Conservation (phyloP, 2,888 invertebrate genomes). For the Biston betularia region DNA sequence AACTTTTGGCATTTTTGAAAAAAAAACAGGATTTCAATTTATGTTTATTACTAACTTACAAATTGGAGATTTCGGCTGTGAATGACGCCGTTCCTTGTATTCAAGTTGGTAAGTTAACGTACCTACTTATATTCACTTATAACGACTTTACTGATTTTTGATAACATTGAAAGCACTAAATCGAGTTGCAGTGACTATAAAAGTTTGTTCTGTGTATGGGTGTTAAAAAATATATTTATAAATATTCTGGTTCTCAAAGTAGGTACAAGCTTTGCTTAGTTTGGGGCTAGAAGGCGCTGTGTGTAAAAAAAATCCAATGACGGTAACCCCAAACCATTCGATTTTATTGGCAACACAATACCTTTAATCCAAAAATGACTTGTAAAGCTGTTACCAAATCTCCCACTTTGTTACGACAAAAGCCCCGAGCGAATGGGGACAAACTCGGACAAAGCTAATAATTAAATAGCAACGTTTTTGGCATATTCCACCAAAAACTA, state of each 20-base stretch:
- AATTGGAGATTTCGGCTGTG: background rate
- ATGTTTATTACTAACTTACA: background rate
- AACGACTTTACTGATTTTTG: too few species aligned
- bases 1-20: slow-evolving; percentile 47
- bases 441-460: slow-evolving; percentile 80
- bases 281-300: too few species aligned
- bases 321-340: slow-evolving; percentile 39
- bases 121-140: too few species aligned
- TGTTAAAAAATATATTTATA: too few species aligned
- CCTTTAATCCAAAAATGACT: slow-evolving; percentile 63
- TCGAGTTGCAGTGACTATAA: too few species aligned
- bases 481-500: slow-evolving; percentile 77
- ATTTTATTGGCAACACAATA: slow-evolving; percentile 54
- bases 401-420: slow-evolving; percentile 58
- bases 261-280: too few species aligned
- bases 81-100: too few species aligned
- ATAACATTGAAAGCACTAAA: too few species aligned
- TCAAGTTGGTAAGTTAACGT: too few species aligned
- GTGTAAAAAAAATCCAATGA: too few species aligned
- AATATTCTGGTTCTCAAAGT: too few species aligned
- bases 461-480: slow-evolving; percentile 78
- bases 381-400: slow-evolving; percentile 66
- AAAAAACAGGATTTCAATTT: slow-evolving; percentile 18
- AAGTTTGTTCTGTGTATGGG: too few species aligned
- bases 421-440: slow-evolving; percentile 59